These are phyloP conservation scores for Habroteleia sp. DNA, from an alignment of 2,888 invertebrate species.

Conservation along the genomic window DNA sequence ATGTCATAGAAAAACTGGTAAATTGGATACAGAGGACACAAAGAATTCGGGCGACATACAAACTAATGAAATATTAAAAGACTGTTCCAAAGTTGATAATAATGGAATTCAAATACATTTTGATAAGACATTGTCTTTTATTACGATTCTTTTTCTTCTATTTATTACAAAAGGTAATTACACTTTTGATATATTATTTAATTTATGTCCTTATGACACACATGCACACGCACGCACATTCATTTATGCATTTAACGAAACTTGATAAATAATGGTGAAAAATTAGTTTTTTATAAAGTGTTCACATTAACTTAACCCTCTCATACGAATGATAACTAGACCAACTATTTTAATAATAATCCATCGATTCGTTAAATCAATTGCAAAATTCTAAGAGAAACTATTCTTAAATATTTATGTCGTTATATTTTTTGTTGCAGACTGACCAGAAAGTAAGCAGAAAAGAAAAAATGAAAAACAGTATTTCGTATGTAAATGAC, in stretches of 20 bases:
- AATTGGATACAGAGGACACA: slow-evolving; percentile 71
- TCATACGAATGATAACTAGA: too few relatives aligned
- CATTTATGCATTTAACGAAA: too few relatives aligned
- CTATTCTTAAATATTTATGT: too few relatives aligned
- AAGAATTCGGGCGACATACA: slow-evolving; percentile 65
- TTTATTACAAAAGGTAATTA: slow-evolving; percentile 70
- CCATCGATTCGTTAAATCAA: too few relatives aligned
- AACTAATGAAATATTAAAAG: slow-evolving; percentile 69
- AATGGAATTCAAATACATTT: slow-evolving; percentile 64
- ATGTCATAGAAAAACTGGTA: too few relatives aligned
- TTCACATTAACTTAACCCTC: too few relatives aligned
- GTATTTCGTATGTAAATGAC: slow-evolving; percentile 78
- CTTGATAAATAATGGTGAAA: too few relatives aligned
- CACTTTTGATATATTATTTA: background rate
- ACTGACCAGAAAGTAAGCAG: slow-evolving; percentile 61
- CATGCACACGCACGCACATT: too few relatives aligned
- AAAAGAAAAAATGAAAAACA: slow-evolving; percentile 70
- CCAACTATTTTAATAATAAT: too few relatives aligned
- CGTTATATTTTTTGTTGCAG: slow-evolving; percentile 64
- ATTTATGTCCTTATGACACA: too few relatives aligned
- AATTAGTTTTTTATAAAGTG: too few relatives aligned
- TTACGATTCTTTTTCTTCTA: slow-evolving; percentile 67
- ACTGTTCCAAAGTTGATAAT: slow-evolving; percentile 64
- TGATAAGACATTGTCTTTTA: slow-evolving; percentile 66
- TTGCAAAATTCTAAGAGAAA: too few relatives aligned